Percentiles rank a stretch among this genome's conserved stretches.
These are phyloP conservation scores for Drosophila bocqueti DNA, from an alignment of 1,140 invertebrate genomes.

Conservation along the genomic window DNA sequence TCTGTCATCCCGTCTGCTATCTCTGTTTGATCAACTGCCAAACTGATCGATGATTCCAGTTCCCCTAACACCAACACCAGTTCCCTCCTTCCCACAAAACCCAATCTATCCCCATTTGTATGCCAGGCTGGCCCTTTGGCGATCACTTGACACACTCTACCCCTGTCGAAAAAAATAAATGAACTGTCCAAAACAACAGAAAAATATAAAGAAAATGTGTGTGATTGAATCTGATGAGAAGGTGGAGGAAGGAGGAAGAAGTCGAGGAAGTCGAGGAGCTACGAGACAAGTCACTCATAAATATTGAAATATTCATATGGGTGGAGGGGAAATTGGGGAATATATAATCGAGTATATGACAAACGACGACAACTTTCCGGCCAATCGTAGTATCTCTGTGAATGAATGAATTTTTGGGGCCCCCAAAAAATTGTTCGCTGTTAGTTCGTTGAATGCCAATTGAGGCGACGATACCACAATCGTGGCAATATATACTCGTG, in stretches of 20 bases:
- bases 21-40: slow-evolving; percentile 36
- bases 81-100: not conserved
- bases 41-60: slow-evolving; percentile 41
- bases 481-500: slow-evolving; percentile 15
- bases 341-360: slow-evolving; percentile 3
- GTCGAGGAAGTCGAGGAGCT: slow-evolving; percentile 24
- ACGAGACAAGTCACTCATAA: slow-evolving; percentile 58
- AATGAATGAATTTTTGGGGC: slow-evolving; percentile 46
- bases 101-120: slow-evolving; percentile 14
- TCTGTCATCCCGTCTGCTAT: slow-evolving; percentile 12
- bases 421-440: slow-evolving; percentile 35
- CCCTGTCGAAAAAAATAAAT: slow-evolving; percentile 40
- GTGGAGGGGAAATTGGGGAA: slow-evolving; percentile 6
- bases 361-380: slow-evolving; percentile 42
- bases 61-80: not conserved
- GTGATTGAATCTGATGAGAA: slow-evolving; percentile 11
- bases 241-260: slow-evolving; percentile 7
- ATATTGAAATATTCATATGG: slow-evolving; percentile 48
- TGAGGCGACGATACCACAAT: slow-evolving; percentile 21
- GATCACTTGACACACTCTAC: slow-evolving; percentile 60
- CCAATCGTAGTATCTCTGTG: slow-evolving; percentile 18
- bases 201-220: not conserved
- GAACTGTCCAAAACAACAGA: slow-evolving; percentile 16
- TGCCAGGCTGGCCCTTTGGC: slow-evolving; percentile 40
- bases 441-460: slow-evolving; percentile 60